Evolutionary conservation across 2,797 vertebrate species (phyloP).

Genomic region (Lindbergichthys nudifrons): DNA sequence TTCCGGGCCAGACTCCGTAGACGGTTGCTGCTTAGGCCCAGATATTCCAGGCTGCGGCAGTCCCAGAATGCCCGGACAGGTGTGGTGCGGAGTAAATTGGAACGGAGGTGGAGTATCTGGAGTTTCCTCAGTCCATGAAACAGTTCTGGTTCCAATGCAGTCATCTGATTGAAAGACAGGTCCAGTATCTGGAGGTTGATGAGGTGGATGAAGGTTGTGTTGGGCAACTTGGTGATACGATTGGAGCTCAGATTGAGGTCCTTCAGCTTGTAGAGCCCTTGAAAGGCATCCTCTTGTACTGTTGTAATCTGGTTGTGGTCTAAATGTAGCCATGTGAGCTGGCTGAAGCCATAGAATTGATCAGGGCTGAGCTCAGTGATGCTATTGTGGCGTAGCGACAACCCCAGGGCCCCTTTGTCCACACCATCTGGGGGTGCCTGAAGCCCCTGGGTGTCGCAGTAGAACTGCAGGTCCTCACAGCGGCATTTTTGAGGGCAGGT

Average conservation of each 20-base stretch:
- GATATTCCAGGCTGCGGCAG: slow-evolving; percentile 98
- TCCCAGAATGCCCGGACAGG: slow-evolving; percentile 98
- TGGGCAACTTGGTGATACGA: slow-evolving; percentile 99
- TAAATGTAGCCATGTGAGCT: slow-evolving; percentile 98
- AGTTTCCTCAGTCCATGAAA: slow-evolving; percentile 98
- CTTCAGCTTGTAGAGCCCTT: slow-evolving; percentile 99
- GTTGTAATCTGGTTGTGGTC: slow-evolving; percentile 99
- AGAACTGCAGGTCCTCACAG: slow-evolving; percentile 99
- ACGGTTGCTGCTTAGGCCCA: slow-evolving; percentile 97
- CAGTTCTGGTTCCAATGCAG: slow-evolving; percentile 95
- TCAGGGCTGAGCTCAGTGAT: slow-evolving; percentile 96
- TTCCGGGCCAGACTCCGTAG: slow-evolving; percentile 97
- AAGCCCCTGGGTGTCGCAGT: slow-evolving; percentile 99
- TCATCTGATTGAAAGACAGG: slow-evolving; percentile 99
- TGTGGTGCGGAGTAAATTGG: slow-evolving; percentile 97
- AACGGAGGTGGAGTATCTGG: slow-evolving; percentile 96
- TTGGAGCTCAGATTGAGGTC: slow-evolving; percentile 99
- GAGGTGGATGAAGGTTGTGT: slow-evolving; percentile 99
- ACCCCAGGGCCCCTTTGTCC: slow-evolving; percentile 96
- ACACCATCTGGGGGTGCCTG: slow-evolving; percentile 96
- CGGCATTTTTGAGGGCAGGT: slow-evolving; percentile 99
- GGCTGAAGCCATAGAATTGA: slow-evolving; percentile 98
- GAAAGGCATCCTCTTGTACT: slow-evolving; percentile 98
- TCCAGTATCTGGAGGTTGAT: slow-evolving; percentile 99
- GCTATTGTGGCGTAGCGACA: slow-evolving; percentile 98